These are phyloP conservation scores for Xyrichtys novacula DNA, from an alignment of 2,797 vertebrate species.

Conservation along the genomic window DNA sequence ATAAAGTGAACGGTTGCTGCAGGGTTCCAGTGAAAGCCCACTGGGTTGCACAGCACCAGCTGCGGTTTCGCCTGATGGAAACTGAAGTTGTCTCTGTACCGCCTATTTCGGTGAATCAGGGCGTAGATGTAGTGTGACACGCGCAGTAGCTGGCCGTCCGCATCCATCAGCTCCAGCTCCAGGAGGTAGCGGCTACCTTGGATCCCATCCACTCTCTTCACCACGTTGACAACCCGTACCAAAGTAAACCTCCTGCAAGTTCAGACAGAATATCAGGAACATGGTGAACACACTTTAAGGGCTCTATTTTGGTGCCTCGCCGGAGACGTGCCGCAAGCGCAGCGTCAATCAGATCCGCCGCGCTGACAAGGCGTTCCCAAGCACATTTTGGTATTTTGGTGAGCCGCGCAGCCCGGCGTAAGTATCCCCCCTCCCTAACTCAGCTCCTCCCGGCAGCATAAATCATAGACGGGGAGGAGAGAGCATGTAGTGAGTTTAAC, in stretches of 20 bases:
- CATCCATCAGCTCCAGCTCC: constrained; percentile 90
- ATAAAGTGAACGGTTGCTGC: constrained; percentile 90
- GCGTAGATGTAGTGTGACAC: constrained; percentile 90
- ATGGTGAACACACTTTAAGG: background rate
- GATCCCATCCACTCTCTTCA: constrained; percentile 86
- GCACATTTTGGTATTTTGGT: too few species aligned
- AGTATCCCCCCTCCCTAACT: too few species aligned
- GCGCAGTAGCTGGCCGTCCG: constrained; percentile 76
- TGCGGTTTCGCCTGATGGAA: background rate
- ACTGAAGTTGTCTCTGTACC: background rate
- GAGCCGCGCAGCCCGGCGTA: too few species aligned
- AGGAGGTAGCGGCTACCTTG: constrained; percentile 92
- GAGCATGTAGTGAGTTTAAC: too few species aligned
- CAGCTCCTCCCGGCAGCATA: too few species aligned
- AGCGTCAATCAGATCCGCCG: too few species aligned
- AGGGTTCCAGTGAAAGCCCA: constrained; percentile 91
- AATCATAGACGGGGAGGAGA: too few species aligned
- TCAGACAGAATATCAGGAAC: constrained; percentile 9
- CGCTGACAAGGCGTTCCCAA: too few species aligned
- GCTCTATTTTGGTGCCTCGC: too few species aligned
- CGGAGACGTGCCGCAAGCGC: too few species aligned
- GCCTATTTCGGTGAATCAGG: constrained; percentile 25
- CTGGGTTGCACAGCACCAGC: constrained; percentile 89
- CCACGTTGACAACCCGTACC: constrained; percentile 88
- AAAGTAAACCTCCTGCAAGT: constrained; percentile 87